Evolutionary conservation across 2,113 vertebrate species (phyloP), one percentile per base, ranked within the genome.

Genomic region (Mesocricetus auratus): DNA sequence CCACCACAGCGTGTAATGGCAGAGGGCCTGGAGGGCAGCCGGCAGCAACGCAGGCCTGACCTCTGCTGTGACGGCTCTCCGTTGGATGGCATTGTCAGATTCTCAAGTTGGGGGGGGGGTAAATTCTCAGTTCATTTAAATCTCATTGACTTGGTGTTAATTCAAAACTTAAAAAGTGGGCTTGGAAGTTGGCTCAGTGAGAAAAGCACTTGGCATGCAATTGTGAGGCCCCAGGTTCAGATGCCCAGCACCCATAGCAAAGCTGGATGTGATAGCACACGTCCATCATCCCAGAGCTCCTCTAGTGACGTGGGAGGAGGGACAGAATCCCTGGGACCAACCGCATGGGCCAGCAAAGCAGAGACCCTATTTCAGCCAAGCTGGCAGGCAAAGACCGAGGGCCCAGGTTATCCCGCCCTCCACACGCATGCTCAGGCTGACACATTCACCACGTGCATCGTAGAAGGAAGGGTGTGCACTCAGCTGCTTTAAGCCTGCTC

Each of bases 101-200:
- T 1, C 36, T 1, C 10, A 56, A 31, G 17, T 36, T 53, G 22
- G 39, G 53, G 6, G 22, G 39, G 53, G 6, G 0, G 36, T 39
- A 13, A 29, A 7, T 24, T 31, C 87, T 56, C 16, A 0, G 50
- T 90, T 42, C 24, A 53, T 64, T 92, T 64, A 60, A 94, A 10
- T 86, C 6, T 60, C 86, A 86, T 90, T 45, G 45, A 79, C 68
- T 71, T 95, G 58, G 50, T 42, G 90, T n/a, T 50, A 86, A 68
- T 83, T 87, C 77, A 92, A 1, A 90, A 53, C 64, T 73, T 73
- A 66, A 22, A 81, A 93, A 24, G 36, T 39, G 36, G 36, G 36
- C 11, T 39, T 22, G 12, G 53, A 26, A 8, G 26, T 42, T 53
- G 45, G 8, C 60, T 64, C n/a, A 8, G 26, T 42, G 29, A 47